Evolutionary conservation across 2,888 invertebrate species (phyloP), one percentile per base, ranked within the genome.

Genomic region (Pegoplata infirma): DNA sequence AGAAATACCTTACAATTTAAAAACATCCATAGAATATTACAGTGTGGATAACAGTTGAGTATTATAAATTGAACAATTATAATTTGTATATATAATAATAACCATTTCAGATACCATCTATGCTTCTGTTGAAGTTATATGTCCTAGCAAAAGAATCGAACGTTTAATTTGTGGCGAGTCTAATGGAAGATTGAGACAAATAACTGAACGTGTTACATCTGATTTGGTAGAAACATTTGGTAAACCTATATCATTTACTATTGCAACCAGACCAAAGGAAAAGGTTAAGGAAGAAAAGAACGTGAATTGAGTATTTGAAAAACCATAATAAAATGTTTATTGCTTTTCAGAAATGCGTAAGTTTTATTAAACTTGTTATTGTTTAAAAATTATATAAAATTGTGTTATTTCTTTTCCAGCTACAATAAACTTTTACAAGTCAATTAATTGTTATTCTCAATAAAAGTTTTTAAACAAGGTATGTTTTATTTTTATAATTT

Each of bases 1-100:
- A 82, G 97, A 98, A 90, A 92, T 98, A 49, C 98, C 98, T 0
- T 98, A 98, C 85, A 91, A 89, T 46, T 86, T 98, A 3, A 90
- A 91, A 76, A 91, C 93, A 6, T 85, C 90, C 58, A 86, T 97
- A 14, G 95, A 96, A 86, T 93, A 93, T 86, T 93, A 92, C 82
- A 92, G 93, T 82, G 90, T 91, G 61, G 90, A 91, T 28, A 91
- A 92, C 80, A 92, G 92, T 90, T 74, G 73, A 64, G 64, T 55
- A 21, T 51, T 3, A n/a, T 19, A 44, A 23, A 7, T 1, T 7
- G 32, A 21, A 8, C 23, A 5, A 32, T 23, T 16, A 2, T 63
- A 36, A 5, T 8, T 53, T 10, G 17, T 0, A 14, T 32, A 51
- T 23, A 3, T 53, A 19, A 44, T 25, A 19, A 7, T 49, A 47